These are phyloP conservation scores for Hirtodrosophila cameraria DNA, from an alignment of 2,888 invertebrate species.

Conservation along the genomic window DNA sequence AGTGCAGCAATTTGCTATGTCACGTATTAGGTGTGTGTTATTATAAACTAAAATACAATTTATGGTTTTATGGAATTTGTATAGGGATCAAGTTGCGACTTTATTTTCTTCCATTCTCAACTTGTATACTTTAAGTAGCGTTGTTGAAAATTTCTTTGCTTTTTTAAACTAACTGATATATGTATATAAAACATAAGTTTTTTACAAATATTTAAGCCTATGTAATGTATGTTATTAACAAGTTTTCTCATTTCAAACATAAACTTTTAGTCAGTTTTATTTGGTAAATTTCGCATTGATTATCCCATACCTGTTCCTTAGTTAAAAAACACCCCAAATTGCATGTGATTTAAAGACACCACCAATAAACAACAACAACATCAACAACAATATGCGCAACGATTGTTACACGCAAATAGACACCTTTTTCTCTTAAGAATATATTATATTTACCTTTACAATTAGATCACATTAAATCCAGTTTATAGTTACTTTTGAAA, in stretches of 20 bases:
- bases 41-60: not conserved
- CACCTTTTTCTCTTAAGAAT: slow-evolving; percentile 4
- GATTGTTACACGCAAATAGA: slow-evolving; percentile 22
- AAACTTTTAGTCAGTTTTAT: slow-evolving; percentile 11
- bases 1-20: slow-evolving; percentile 4
- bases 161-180: not conserved
- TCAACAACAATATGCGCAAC: slow-evolving; percentile 28
- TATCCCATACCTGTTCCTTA: slow-evolving; percentile 68
- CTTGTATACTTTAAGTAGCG: not conserved
- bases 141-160: not conserved
- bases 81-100: too few species aligned
- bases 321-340: slow-evolving; percentile 69
- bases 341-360: slow-evolving; percentile 61
- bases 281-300: slow-evolving; percentile 58
- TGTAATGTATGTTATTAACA: too few species aligned
- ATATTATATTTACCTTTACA: slow-evolving; percentile 41
- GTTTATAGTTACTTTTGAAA: slow-evolving; percentile 2
- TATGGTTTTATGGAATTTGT: too few species aligned
- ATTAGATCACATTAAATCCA: slow-evolving; percentile 3
- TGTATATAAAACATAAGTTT: too few species aligned
- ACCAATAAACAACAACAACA: slow-evolving; percentile 49
- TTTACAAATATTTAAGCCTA: too few species aligned
- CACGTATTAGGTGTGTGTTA: not conserved
- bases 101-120: not conserved
- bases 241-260: not conserved